These are phyloP conservation scores for Eulemur rufifrons DNA, from an alignment of 2,113 vertebrate genomes.

Conservation along the genomic window DNA sequence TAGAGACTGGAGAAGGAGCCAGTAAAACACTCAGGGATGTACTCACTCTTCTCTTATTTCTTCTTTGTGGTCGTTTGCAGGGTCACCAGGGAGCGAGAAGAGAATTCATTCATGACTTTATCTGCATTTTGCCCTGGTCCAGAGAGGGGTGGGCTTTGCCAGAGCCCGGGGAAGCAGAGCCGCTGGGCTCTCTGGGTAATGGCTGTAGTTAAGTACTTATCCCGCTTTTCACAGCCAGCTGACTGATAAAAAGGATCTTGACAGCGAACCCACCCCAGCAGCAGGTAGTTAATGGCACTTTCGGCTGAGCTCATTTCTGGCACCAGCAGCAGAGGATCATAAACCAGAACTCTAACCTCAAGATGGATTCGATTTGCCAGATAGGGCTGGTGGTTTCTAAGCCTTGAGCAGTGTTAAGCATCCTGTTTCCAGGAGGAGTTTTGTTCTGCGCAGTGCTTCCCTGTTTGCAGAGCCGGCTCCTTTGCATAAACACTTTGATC, in stretches of 20 bases:
- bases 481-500: background rate
- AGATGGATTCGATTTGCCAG: slow-evolving; percentile 60
- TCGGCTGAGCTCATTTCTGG: slow-evolving; percentile 76
- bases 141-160: background rate
- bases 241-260: slow-evolving; percentile 59
- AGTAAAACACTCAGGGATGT: background rate
- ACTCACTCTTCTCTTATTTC: background rate
- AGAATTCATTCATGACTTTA: background rate
- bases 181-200: background rate
- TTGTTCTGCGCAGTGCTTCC: background rate
- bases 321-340: slow-evolving; percentile 36
- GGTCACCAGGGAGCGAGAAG: background rate
- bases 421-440: slow-evolving; percentile 47
- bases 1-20: background rate
- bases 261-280: slow-evolving; percentile 51
- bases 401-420: slow-evolving; percentile 22
- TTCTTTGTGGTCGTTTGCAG: background rate
- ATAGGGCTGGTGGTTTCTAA: slow-evolving; percentile 68
- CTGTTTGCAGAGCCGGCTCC: background rate
- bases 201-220: background rate
- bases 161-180: background rate
- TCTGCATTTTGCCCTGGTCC: background rate
- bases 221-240: slow-evolving; percentile 60
- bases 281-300: slow-evolving; percentile 71
- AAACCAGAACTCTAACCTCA: slow-evolving; percentile 61